Conservation (phyloP, 1,140 invertebrate species). For the Metaphire vulgaris region DNA sequence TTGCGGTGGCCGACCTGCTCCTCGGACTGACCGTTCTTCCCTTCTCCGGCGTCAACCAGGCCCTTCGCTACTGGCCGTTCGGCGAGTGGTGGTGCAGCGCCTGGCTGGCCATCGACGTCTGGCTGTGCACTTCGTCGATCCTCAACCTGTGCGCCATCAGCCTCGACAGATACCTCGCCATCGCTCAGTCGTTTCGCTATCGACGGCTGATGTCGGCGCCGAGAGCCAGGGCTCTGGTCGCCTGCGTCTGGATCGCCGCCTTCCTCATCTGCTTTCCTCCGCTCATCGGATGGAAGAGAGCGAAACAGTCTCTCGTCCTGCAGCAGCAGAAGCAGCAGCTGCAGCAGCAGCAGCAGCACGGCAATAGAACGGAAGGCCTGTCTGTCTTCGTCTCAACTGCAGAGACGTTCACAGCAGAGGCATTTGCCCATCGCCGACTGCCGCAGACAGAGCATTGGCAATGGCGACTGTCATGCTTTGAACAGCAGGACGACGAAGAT, state of each 20-base stretch:
- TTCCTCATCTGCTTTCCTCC: conserved; percentile 96
- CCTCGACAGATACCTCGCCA: conserved; percentile 53
- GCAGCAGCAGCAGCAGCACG: background rate
- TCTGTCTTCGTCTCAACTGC: conserved; percentile 9
- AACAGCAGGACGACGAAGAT: too few relatives aligned
- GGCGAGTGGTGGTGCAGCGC: conserved; percentile 46
- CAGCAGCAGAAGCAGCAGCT: too few relatives aligned
- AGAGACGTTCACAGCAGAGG: background rate
- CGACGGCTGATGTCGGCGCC: conserved; percentile 37
- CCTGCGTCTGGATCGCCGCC: conserved; percentile 85
- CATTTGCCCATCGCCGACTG: background rate
- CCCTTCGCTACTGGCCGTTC: conserved; percentile 47
- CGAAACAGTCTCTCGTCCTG: background rate
- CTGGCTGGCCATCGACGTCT: conserved; percentile 54
- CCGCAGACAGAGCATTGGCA: too few relatives aligned
- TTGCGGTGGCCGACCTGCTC: conserved; percentile 31
- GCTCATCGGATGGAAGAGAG: conserved; percentile 84
- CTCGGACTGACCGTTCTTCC: conserved; percentile 48
- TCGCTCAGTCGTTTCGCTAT: conserved; percentile 49
- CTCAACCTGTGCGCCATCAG: conserved; percentile 53
- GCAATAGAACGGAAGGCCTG: conserved; percentile 38
- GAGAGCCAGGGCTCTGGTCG: conserved; percentile 80
- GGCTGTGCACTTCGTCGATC: conserved; percentile 53
- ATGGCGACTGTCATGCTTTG: too few relatives aligned
- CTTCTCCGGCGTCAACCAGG: conserved; percentile 42